Percentiles rank a stretch among this genome's conserved stretches.
Conservation (phyloP, 1,140 invertebrate species). For the Diabrotica undecimpunctata region DNA sequence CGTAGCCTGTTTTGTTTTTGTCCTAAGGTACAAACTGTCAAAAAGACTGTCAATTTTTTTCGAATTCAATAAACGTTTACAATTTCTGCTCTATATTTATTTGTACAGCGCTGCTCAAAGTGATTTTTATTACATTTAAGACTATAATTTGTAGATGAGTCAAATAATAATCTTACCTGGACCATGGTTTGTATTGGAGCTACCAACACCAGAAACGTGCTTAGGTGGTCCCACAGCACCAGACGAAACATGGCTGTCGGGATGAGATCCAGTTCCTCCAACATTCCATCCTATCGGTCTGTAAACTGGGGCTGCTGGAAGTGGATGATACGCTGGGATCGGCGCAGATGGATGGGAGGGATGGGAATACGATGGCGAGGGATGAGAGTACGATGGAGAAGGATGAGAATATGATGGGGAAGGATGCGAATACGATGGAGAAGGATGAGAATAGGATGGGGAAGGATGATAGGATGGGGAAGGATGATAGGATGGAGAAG, state of each 20-base stretch:
- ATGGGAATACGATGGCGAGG: conserved; percentile 8
- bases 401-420: conserved; percentile 6
- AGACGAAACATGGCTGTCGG: conserved; percentile 15
- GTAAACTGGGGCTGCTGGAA: background rate
- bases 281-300: background rate
- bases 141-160: background rate
- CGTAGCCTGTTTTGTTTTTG: too few relatives aligned
- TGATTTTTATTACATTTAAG: too few relatives aligned
- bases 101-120: too few relatives aligned
- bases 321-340: conserved; percentile 4
- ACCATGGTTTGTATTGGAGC: background rate
- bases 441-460: conserved; percentile 11
- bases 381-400: conserved; percentile 5
- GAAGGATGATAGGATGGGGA: conserved; percentile 5
- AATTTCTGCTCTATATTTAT: too few relatives aligned
- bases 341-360: background rate
- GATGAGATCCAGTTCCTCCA: background rate
- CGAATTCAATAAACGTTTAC: too few relatives aligned
- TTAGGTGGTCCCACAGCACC: conserved; percentile 20
- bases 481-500: background rate
- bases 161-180: background rate
- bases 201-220: conserved; percentile 1
- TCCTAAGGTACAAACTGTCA: too few relatives aligned
- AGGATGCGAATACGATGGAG: conserved; percentile 6
- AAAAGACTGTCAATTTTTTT: too few relatives aligned